Percentiles rank a stretch among this genome's conserved stretches.
phyloP scores from a whole-genome alignment of 2,797 vertebrate genomes.

The Danio kyathit region DNA sequence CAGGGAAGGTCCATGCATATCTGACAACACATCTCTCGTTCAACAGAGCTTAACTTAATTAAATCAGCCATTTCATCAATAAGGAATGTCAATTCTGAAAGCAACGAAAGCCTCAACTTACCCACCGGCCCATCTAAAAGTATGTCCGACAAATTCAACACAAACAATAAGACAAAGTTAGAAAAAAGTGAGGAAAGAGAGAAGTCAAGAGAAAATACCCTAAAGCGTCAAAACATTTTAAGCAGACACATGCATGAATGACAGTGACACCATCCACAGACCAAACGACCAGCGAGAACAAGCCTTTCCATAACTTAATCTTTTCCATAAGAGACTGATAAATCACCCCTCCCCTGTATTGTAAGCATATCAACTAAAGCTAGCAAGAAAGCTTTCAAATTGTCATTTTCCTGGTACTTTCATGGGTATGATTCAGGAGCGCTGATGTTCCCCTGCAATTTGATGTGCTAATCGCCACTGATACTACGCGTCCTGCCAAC shows the following conservation, averaged over 20 bases:
- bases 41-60: not conserved
- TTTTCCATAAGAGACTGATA: slow-evolving; percentile 55
- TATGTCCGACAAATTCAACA: slow-evolving; percentile 51
- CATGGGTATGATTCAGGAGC: slow-evolving; percentile 26
- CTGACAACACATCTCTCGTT: not conserved
- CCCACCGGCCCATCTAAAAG: slow-evolving; percentile 73
- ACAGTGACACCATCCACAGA: slow-evolving; percentile 56
- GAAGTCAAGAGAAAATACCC: slow-evolving; percentile 6
- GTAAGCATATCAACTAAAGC: slow-evolving; percentile 31
- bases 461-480: slow-evolving; percentile 31
- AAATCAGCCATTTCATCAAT: not conserved
- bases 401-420: slow-evolving; percentile 37
- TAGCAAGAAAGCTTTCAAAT: slow-evolving; percentile 20
- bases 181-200: not conserved
- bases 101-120: slow-evolving; percentile 67
- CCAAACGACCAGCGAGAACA: slow-evolving; percentile 54
- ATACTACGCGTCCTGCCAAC: slow-evolving; percentile 15
- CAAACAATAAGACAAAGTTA: slow-evolving; percentile 45
- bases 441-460: slow-evolving; percentile 21
- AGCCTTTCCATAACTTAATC: slow-evolving; percentile 46
- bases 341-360: slow-evolving; percentile 28
- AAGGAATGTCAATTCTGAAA: slow-evolving; percentile 5
- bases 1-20: not conserved
- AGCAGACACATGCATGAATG: slow-evolving; percentile 52
- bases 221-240: slow-evolving; percentile 37